phyloP scores from a whole-genome alignment of 1,140 invertebrate genomes.

The Thaumatotibia leucotreta region DNA sequence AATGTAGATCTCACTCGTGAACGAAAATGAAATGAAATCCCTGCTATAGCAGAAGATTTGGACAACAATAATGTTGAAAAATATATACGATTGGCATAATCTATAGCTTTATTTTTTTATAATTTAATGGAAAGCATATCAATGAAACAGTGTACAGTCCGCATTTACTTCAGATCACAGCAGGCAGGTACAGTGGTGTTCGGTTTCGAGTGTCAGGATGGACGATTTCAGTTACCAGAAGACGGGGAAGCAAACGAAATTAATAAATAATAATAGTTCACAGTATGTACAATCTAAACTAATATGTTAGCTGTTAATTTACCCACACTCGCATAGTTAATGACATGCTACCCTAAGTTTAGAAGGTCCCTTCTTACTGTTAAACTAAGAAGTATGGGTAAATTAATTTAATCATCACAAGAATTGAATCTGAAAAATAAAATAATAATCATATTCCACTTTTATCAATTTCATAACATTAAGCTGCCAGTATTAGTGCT shows the following conservation, averaged over 20 bases:
- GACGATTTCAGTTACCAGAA: slow-evolving; percentile 65
- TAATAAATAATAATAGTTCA: slow-evolving; percentile 20
- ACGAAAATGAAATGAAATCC: neutral
- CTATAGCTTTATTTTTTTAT: slow-evolving; percentile 11
- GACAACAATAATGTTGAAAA: neutral
- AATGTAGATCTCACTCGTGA: slow-evolving; percentile 43
- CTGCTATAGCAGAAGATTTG: neutral
- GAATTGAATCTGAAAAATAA: slow-evolving; percentile 29
- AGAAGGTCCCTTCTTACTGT: too few species aligned
- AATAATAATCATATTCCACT: slow-evolving; percentile 45
- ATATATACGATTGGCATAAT: neutral
- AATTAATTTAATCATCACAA: slow-evolving; percentile 23
- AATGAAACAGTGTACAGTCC: slow-evolving; percentile 21
- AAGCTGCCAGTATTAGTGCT: slow-evolving; percentile 56
- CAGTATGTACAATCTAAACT: neutral
- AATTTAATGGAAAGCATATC: slow-evolving; percentile 20
- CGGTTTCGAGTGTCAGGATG: slow-evolving; percentile 56
- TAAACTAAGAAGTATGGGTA: neutral
- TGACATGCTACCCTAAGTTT: neutral
- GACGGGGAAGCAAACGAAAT: slow-evolving; percentile 65
- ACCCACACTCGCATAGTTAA: neutral
- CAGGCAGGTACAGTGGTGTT: slow-evolving; percentile 44
- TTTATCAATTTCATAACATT: slow-evolving; percentile 29
- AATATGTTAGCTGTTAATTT: neutral
- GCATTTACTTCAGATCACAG: slow-evolving; percentile 58